Conservation (phyloP, 2,113 vertebrate species). For the Zosterops hypoxanthus region DNA sequence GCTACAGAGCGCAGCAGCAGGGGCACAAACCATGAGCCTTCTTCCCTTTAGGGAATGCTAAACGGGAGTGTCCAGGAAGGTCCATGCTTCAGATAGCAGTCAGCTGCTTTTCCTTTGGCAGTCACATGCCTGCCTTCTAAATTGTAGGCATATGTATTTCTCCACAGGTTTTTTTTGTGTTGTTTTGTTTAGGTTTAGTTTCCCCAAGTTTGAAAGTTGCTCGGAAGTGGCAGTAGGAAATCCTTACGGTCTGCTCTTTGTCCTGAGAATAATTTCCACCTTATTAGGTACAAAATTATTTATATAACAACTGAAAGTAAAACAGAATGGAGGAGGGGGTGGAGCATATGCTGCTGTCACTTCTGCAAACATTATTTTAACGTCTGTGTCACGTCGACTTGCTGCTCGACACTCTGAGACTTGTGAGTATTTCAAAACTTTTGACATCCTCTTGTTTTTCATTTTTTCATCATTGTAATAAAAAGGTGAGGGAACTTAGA, state of each 20-base stretch:
- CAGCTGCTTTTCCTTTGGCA: not conserved
- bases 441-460: not conserved
- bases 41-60: not conserved
- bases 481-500: not conserved
- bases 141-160: not conserved
- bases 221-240: not conserved
- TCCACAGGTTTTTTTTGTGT: too few species aligned
- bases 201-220: not conserved
- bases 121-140: not conserved
- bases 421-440: conserved; percentile 52
- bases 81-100: not conserved
- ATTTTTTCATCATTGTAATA: not conserved
- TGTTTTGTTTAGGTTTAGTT: not conserved
- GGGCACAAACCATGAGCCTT: not conserved
- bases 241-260: not conserved
- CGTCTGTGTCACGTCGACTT: not conserved
- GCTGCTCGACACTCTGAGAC: not conserved
- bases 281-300: not conserved
- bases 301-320: conserved; percentile 58
- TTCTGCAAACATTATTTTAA: not conserved
- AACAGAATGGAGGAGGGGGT: not conserved
- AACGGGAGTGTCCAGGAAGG: not conserved
- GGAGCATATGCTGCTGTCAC: conserved; percentile 22
- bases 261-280: not conserved
- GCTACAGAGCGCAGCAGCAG: too few species aligned